Evolutionary conservation across 2,113 vertebrate genomes (phyloP), one percentile per base, ranked within the genome.

Genomic region (Aythya baeri): DNA sequence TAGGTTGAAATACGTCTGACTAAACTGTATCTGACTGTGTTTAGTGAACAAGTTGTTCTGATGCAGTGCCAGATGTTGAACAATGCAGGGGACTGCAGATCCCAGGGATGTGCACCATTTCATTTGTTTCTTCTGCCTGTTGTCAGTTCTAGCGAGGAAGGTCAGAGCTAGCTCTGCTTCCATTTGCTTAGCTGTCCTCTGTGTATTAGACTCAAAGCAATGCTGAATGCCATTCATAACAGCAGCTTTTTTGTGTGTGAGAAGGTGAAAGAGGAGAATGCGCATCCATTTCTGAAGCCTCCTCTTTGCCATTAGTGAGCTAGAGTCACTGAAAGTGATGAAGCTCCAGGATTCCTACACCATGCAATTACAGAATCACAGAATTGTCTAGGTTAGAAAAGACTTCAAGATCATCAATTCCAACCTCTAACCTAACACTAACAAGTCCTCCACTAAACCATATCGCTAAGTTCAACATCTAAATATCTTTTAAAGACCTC

Each of bases 41-140:
- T 90, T 59, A 71, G 43, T 67, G 91, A 88, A n/a, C 1, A 5
- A 49, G 31, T 66, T 77, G 41, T 67, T 81, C 44, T 74, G 79
- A 59, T 0, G 0, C 0, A 0, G 75, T 38, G 38, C 26, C 63
- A 62, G 80, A 21, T 65, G 66, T 52, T 82, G 83, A 79, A 46
- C 73, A 43, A 29, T 2, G 4, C 17, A 17, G 46, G 41, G 31
- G 85, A 17, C 55, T 70, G 21, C 27, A 26, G 59, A 27, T 80
- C 5, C 31, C 21, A 26, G 63, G 17, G n/a, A 57, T 34, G 58
- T 11, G 21, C 71, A 83, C 14, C 0, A 1, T 87, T 91, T 89
- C 17, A 13, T 68, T 94, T 72, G 0, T 0, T 50, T 86, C 52
- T 43, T 59, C 25, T 82, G 49, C 13, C 62, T 85, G 46, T 0